Conservation (phyloP, 1,140 invertebrate genomes). For the Drosophila hydei region DNA sequence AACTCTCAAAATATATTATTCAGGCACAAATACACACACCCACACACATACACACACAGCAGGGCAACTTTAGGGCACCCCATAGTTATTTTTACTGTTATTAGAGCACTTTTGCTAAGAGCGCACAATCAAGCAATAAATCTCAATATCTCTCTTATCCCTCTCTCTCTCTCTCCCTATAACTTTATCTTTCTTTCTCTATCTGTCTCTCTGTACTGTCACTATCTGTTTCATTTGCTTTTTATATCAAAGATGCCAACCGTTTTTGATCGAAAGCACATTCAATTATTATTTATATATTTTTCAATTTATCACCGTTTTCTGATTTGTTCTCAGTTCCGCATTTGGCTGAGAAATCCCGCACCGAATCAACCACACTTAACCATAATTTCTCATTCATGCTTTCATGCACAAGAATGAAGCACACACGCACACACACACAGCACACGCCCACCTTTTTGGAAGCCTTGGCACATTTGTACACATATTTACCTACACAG, state of each 20-base stretch:
- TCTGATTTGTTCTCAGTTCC: slow-evolving; percentile 37
- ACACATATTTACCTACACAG: slow-evolving; percentile 59
- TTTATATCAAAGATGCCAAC: slow-evolving; percentile 6
- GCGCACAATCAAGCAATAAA: slow-evolving; percentile 50
- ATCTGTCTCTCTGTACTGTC: slow-evolving; percentile 15
- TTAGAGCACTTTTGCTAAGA: slow-evolving; percentile 50
- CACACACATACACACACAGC: slow-evolving; percentile 6
- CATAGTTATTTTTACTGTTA: slow-evolving; percentile 41
- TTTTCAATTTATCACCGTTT: slow-evolving; percentile 22
- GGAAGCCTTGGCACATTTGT: slow-evolving; percentile 36
- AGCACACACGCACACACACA: slow-evolving; percentile 6
- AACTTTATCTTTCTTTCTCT: slow-evolving; percentile 21
- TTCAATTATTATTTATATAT: slow-evolving; percentile 22
- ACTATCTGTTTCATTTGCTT: slow-evolving; percentile 8
- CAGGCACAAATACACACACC: slow-evolving; percentile 18
- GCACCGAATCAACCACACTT: slow-evolving; percentile 34
- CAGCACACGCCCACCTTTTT: slow-evolving; percentile 25
- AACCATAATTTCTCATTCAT: slow-evolving; percentile 49
- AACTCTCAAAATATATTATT: slow-evolving; percentile 8
- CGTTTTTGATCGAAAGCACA: slow-evolving; percentile 6
- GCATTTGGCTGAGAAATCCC: slow-evolving; percentile 36
- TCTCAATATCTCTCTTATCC: slow-evolving; percentile 26
- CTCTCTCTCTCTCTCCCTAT: not conserved
- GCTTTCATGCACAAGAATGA: slow-evolving; percentile 54
- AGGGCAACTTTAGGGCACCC: slow-evolving; percentile 34